Evolutionary conservation across 2,888 invertebrate species (phyloP).

Genomic region (Cephalotes varians): DNA sequence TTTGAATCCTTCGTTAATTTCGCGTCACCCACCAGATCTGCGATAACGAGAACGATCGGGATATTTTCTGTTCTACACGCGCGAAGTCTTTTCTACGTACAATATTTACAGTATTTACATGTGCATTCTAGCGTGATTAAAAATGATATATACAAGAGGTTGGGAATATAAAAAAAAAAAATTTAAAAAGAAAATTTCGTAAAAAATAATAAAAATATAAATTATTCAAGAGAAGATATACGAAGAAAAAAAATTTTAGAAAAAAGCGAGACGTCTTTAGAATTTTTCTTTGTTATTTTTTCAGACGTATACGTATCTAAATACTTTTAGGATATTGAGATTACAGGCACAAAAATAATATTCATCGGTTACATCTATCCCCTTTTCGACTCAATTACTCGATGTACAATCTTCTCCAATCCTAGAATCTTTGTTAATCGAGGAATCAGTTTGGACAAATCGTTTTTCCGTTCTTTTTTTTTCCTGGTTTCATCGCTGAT

Average conservation of each 20-base stretch:
- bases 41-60: background rate
- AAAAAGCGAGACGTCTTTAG: background rate
- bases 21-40: constrained; percentile 81
- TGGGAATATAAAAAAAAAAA: constrained; percentile 26
- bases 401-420: background rate
- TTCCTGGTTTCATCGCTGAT: background rate
- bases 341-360: background rate
- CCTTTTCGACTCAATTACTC: background rate
- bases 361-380: background rate
- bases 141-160: constrained; percentile 7
- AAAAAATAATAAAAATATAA: background rate
- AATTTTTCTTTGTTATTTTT: background rate
- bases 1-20: constrained; percentile 88
- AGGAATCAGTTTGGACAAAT: background rate
- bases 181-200: constrained; percentile 9
- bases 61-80: background rate
- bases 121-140: constrained; percentile 74
- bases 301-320: constrained; percentile 6
- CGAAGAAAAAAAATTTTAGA: constrained; percentile 2
- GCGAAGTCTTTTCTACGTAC: background rate
- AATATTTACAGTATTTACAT: constrained; percentile 79
- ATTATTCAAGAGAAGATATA: constrained; percentile 13
- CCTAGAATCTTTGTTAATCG: background rate
- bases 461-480: background rate
- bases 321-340: constrained; percentile 3